Evolutionary conservation across 2,888 invertebrate species (phyloP), one percentile per base, ranked within the genome.

Genomic region (Ditula angustiorana): DNA sequence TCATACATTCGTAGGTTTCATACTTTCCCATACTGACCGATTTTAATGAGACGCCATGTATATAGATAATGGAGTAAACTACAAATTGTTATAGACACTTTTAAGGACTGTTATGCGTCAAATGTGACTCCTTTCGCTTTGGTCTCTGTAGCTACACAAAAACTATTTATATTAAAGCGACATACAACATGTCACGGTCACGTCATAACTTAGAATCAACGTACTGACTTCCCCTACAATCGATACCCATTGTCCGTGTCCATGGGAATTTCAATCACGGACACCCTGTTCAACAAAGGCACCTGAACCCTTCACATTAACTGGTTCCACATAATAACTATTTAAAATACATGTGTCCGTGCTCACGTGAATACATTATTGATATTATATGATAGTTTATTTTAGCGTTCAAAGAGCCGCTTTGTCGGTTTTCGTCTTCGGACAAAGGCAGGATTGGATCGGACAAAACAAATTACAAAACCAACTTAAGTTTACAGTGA

Each of bases 381-480:
- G 92, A 91, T 91, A 92, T 92, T 92, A 87, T 90, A 91, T 90
- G 91, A 91, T 90, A 91, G 91, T 92, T 91, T 92, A 92, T 89
- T 92, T 92, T 88, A 81, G 82, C 74, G 67, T 75, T 75, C 76
- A 82, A 83, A 85, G 85, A 19, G n/a, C 41, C 41, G 41, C 41
- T 41, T 85, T 73, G 46, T 46, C 46, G 24, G 44, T 44, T 46
- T 30, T 19, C 10, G 19, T 41, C 10, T 2, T 10, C 41, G 16
- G n/a, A 41, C 41, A 41, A 41, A 19, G 41, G 19, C 10, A 10
- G 41, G 41, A 19, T 41, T 35, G 70, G 67, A 67, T 67, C 71
- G 75, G 70, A 82, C 81, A 83, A 81, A 79, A 80, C 81, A 75
- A 85, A 81, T 82, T 78, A 79, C 3, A 35, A 19, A 26, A 58